These are phyloP conservation scores for Andrena camellia DNA, from an alignment of 2,888 invertebrate species.

Conservation along the genomic window DNA sequence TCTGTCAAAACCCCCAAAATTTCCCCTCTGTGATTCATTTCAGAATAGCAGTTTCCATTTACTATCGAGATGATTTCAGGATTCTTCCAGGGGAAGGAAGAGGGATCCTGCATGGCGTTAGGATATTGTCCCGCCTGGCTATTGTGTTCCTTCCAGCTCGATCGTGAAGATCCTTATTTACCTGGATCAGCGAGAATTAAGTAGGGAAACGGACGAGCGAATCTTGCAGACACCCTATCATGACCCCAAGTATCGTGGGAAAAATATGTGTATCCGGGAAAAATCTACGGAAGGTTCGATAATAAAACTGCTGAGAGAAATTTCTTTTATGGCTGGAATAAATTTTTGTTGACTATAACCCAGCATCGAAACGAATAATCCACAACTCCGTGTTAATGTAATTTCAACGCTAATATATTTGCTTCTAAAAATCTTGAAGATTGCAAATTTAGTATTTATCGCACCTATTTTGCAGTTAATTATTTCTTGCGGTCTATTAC, in stretches of 20 bases:
- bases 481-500: too few relatives aligned
- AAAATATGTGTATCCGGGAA: slow-evolving; percentile 34
- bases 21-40: slow-evolving; percentile 60
- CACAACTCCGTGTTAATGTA: too few relatives aligned
- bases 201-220: slow-evolving; percentile 61
- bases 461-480: too few relatives aligned
- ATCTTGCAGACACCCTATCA: slow-evolving; percentile 44
- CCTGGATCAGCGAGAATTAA: slow-evolving; percentile 75
- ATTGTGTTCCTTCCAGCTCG: slow-evolving; percentile 55
- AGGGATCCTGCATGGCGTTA: slow-evolving; percentile 39
- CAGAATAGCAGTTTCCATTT: slow-evolving; percentile 52
- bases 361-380: too few relatives aligned
- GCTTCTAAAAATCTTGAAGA: too few relatives aligned
- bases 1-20: slow-evolving; percentile 9
- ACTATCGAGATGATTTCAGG: slow-evolving; percentile 47
- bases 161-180: slow-evolving; percentile 69
- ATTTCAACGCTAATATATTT: too few relatives aligned
- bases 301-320: slow-evolving; percentile 7
- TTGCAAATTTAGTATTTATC: too few relatives aligned
- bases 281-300: background rate
- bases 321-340: background rate
- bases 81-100: slow-evolving; percentile 38
- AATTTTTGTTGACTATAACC: background rate
- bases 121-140: slow-evolving; percentile 61
- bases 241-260: slow-evolving; percentile 66